Evolutionary conservation across 2,888 invertebrate genomes (phyloP).

Genomic region (Scaptomyza cyrtandrae): DNA sequence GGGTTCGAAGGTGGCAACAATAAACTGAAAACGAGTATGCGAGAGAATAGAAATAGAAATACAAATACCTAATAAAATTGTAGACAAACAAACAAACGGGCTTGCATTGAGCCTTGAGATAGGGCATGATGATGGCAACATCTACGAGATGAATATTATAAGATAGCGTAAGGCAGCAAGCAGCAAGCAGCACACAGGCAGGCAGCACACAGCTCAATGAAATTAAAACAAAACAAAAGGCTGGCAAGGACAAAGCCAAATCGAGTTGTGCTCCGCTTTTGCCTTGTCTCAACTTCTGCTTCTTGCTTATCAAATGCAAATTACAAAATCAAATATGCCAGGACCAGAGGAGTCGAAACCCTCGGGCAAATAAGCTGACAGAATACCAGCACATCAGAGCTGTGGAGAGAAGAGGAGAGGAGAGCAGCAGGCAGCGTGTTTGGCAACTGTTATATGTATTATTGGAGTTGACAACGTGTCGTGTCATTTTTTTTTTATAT

Average conservation of each 20-base stretch:
- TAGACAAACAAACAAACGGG: slow-evolving; percentile 41
- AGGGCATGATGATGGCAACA: slow-evolving; percentile 31
- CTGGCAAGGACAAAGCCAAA: slow-evolving; percentile 54
- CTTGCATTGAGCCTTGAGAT: slow-evolving; percentile 10
- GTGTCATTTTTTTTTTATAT: too few relatives aligned
- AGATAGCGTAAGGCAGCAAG: slow-evolving; percentile 48
- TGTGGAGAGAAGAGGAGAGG: not conserved
- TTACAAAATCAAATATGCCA: slow-evolving; percentile 76
- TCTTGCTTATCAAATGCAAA: slow-evolving; percentile 72
- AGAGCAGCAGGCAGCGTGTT: slow-evolving; percentile 38
- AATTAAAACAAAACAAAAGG: slow-evolving; percentile 76
- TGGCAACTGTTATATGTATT: slow-evolving; percentile 39
- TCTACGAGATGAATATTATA: slow-evolving; percentile 45
- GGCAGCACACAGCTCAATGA: slow-evolving; percentile 56
- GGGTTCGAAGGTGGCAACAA: slow-evolving; percentile 30
- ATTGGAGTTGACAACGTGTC: slow-evolving; percentile 10
- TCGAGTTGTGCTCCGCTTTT: slow-evolving; percentile 32
- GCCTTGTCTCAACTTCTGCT: slow-evolving; percentile 3
- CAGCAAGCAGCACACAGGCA: not conserved
- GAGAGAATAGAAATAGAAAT: slow-evolving; percentile 24
- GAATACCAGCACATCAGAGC: not conserved
- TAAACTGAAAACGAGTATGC: slow-evolving; percentile 13
- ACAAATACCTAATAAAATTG: slow-evolving; percentile 60
- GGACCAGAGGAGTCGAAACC: slow-evolving; percentile 38
- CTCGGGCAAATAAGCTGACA: slow-evolving; percentile 34